Percentiles rank a stretch among this genome's conserved stretches.
phyloP scores from a whole-genome alignment of 1,140 invertebrate genomes.

The Pogonomyrmex californicus region DNA sequence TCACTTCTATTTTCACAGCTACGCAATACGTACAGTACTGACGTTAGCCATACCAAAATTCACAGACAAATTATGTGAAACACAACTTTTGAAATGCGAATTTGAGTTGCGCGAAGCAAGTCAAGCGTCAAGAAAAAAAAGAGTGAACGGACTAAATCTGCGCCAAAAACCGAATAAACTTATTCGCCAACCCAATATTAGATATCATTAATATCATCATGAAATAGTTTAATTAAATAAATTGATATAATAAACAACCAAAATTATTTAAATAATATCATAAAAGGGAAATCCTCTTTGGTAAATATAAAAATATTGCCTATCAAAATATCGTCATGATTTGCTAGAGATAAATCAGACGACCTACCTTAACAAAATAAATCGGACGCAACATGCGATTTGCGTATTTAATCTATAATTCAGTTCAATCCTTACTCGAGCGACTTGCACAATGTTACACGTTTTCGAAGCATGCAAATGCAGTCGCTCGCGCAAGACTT shows the following conservation, averaged over 20 bases:
- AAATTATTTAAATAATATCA: not conserved
- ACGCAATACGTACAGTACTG: too few relatives aligned
- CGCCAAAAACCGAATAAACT: too few relatives aligned
- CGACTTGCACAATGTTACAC: not conserved
- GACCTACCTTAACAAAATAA: not conserved
- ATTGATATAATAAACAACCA: not conserved
- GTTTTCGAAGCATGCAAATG: not conserved
- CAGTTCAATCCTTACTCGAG: not conserved
- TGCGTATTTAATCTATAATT: not conserved
- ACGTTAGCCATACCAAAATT: too few relatives aligned
- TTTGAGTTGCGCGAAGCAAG: too few relatives aligned
- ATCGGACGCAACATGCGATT: not conserved
- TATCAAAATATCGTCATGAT: not conserved
- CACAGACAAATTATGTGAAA: too few relatives aligned
- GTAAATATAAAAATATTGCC: not conserved
- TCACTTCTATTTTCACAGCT: too few relatives aligned
- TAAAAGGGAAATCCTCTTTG: not conserved
- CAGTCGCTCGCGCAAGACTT: not conserved
- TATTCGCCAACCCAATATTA: not conserved
- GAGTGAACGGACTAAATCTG: too few relatives aligned
- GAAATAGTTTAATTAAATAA: not conserved
- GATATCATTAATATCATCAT: not conserved
- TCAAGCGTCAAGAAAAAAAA: too few relatives aligned
- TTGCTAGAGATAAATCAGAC: not conserved
- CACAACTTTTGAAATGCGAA: too few relatives aligned